Evolutionary conservation across 2,113 vertebrate genomes (phyloP).

Genomic region (Setophaga petechia): DNA sequence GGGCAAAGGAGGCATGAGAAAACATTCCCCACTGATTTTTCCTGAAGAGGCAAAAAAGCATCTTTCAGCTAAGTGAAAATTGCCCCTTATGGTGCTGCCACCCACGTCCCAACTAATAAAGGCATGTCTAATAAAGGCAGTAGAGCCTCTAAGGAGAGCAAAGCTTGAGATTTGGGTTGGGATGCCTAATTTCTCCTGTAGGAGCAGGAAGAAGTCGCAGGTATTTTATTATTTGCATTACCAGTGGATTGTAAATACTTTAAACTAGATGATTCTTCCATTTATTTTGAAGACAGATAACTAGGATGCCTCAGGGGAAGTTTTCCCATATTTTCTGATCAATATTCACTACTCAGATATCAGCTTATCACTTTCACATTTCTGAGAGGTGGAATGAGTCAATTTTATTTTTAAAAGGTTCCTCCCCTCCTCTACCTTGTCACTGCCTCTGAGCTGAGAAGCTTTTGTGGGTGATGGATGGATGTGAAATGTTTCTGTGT

Average conservation of each 20-base stretch:
- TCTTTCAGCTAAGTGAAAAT: background rate
- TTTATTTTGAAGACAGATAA: conserved; percentile 51
- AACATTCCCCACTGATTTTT: background rate
- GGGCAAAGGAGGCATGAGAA: background rate
- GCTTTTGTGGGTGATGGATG: conserved; percentile 53
- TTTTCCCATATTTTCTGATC: conserved; percentile 56
- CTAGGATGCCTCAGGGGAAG: conserved; percentile 53
- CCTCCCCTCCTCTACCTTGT: background rate
- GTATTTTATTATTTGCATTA: conserved; percentile 40
- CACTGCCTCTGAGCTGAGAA: background rate
- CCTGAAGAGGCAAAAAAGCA: background rate
- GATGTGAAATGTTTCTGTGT: conserved; percentile 27
- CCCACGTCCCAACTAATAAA: background rate
- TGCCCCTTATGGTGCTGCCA: background rate
- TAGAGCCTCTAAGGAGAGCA: background rate
- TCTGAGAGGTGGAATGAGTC: conserved; percentile 49
- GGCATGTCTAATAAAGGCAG: background rate
- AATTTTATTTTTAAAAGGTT: conserved; percentile 38
- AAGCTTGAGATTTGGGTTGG: background rate
- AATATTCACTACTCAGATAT: conserved; percentile 61
- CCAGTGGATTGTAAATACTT: conserved; percentile 20
- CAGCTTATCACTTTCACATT: conserved; percentile 54
- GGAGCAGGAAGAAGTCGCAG: background rate
- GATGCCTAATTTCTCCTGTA: background rate
- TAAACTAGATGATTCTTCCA: conserved; percentile 27